These are phyloP conservation scores for Psilopogon haemacephalus DNA, from an alignment of 2,113 vertebrate species.

Conservation along the genomic window DNA sequence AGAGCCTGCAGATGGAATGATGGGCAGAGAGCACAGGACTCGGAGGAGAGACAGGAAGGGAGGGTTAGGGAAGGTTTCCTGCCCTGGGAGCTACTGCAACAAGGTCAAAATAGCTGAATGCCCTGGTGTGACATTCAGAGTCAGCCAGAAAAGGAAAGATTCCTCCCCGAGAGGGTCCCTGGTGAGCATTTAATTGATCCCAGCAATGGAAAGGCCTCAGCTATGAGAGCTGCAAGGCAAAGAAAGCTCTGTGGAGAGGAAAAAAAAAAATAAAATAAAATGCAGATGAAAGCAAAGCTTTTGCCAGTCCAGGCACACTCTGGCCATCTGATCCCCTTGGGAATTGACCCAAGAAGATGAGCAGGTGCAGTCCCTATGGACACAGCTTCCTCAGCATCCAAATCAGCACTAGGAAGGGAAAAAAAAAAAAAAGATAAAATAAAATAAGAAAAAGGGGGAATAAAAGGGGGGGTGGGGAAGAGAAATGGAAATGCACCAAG, in stretches of 20 bases:
- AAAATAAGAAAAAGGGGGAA: too few relatives aligned
- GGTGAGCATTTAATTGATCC: conserved; percentile 67
- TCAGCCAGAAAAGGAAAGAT: conserved; percentile 52
- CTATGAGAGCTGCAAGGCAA: conserved; percentile 27
- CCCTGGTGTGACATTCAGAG: conserved; percentile 53
- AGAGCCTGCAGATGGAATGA: conserved; percentile 5
- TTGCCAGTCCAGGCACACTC: not conserved
- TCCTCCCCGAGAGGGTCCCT: conserved; percentile 23
- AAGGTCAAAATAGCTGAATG: conserved; percentile 52
- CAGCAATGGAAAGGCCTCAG: conserved; percentile 51
- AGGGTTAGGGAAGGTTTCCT: conserved; percentile 23
- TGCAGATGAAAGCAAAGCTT: not conserved
- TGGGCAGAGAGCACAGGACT: not conserved
- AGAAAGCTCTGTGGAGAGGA: not conserved
- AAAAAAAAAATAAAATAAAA: not conserved
- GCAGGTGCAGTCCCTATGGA: conserved; percentile 22
- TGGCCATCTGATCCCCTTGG: not conserved
- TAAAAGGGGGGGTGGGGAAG: too few relatives aligned
- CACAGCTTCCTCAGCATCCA: not conserved
- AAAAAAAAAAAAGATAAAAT: not conserved
- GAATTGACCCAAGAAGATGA: not conserved
- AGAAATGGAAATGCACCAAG: not conserved
- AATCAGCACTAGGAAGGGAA: not conserved
- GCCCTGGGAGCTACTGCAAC: conserved; percentile 39
- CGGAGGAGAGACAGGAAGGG: not conserved